Conservation (phyloP, 2,113 vertebrate genomes). For the Malurus melanocephalus region DNA sequence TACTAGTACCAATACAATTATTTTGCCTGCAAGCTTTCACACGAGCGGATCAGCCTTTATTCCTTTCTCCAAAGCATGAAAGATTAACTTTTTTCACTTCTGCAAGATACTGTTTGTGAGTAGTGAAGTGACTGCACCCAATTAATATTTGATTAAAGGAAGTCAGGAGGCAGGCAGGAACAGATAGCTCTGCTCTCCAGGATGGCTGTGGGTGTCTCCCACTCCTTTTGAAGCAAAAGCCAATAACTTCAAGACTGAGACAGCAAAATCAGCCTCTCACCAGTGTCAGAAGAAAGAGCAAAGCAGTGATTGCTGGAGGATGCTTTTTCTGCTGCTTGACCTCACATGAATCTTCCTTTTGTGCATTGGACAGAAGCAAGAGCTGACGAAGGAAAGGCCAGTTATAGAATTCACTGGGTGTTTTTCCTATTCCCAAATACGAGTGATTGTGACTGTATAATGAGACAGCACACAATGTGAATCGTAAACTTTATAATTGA, state of each 20-base stretch:
- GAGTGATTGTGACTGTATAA: background rate
- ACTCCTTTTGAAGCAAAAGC: background rate
- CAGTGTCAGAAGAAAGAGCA: background rate
- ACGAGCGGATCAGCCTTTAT: background rate
- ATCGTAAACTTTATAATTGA: background rate
- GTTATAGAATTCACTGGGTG: background rate
- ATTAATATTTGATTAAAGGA: slow-evolving; percentile 8
- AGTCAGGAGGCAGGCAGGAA: background rate
- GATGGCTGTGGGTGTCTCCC: background rate
- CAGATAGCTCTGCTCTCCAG: background rate
- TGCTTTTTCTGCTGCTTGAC: background rate
- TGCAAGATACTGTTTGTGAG: background rate
- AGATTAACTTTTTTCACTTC: background rate
- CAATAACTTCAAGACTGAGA: background rate
- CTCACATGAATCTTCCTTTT: background rate
- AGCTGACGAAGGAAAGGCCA: background rate
- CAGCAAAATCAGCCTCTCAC: background rate
- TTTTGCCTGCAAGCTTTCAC: background rate
- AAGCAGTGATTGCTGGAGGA: background rate
- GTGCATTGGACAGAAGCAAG: background rate
- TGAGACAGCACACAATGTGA: background rate
- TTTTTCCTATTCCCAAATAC: background rate
- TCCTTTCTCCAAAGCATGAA: background rate
- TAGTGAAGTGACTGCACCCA: background rate
- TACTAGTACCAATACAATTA: background rate